These are phyloP conservation scores for Chymomyza caudatula DNA, from an alignment of 2,888 invertebrate species.

Conservation along the genomic window DNA sequence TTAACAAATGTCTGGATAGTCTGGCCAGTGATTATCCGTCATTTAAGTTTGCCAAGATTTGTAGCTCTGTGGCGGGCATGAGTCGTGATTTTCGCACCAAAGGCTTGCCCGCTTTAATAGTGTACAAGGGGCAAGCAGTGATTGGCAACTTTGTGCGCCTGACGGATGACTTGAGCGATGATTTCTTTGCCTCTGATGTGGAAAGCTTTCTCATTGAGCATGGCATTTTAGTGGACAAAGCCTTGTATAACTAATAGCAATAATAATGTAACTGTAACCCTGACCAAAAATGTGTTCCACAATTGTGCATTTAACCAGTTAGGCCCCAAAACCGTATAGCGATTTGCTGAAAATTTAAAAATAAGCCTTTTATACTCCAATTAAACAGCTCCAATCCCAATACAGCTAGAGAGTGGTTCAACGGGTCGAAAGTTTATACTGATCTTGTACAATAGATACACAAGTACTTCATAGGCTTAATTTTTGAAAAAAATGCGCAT, in stretches of 20 bases:
- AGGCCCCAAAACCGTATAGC: neutral
- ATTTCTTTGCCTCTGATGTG: conserved; percentile 93
- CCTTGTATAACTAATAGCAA: conserved; percentile 65
- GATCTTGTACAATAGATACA: no score
- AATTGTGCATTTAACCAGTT: conserved; percentile 26
- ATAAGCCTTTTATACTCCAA: no score
- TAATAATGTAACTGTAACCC: neutral
- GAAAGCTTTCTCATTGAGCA: conserved; percentile 93
- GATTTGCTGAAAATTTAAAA: no score
- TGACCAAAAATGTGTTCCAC: conserved; percentile 66
- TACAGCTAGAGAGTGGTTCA: neutral
- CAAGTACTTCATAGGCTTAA: neutral
- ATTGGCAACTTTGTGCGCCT: conserved; percentile 95
- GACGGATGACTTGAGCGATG: conserved; percentile 91
- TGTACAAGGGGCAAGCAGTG: conserved; percentile 92
- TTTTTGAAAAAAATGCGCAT: neutral
- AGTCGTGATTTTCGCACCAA: conserved; percentile 90
- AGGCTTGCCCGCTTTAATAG: conserved; percentile 94
- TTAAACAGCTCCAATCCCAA: no score
- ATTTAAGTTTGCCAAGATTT: conserved; percentile 94
- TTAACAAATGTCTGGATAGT: conserved; percentile 89
- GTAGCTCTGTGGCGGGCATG: conserved; percentile 89
- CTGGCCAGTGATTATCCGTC: conserved; percentile 88
- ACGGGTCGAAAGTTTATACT: neutral
- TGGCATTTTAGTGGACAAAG: conserved; percentile 87